phyloP scores from a whole-genome alignment of 2,113 vertebrate species.

The Eulacestoma nigropectus region DNA sequence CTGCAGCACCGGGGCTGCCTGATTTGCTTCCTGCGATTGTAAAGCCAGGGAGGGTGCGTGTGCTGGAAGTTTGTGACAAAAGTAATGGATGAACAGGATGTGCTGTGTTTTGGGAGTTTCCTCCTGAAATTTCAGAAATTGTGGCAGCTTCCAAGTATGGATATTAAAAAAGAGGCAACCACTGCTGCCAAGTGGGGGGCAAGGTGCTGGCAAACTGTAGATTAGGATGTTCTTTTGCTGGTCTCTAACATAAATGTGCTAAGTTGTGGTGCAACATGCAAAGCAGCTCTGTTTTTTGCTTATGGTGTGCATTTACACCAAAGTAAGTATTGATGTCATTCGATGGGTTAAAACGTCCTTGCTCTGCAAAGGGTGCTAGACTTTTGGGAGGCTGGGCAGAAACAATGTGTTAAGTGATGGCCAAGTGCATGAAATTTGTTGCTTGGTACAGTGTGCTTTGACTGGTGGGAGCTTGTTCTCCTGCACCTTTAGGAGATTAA shows the following conservation, averaged over 20 bases:
- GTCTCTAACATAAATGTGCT: fast-evolving
- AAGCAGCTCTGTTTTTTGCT: not conserved
- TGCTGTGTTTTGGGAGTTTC: not conserved
- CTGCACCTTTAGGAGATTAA: not conserved
- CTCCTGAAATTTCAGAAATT: not conserved
- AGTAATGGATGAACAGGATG: not conserved
- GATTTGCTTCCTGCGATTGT: not conserved
- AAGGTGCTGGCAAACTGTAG: not conserved
- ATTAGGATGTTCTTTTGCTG: not conserved
- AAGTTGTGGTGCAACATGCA: not conserved
- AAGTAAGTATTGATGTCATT: fast-evolving
- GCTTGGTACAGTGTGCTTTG: not conserved
- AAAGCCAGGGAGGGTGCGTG: not conserved
- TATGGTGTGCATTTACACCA: not conserved
- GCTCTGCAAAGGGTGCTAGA: not conserved
- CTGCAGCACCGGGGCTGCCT: not conserved
- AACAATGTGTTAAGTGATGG: not conserved
- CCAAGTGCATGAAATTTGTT: fast-evolving
- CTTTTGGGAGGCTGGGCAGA: not conserved
- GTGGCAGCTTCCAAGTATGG: not conserved
- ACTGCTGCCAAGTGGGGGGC: not conserved
- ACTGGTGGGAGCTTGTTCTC: fast-evolving
- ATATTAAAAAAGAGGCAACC: not conserved
- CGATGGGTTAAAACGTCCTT: not conserved
- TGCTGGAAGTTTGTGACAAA: not conserved